Base-by-base conservation (phyloP, 2,888 invertebrate genomes). In the Petrophora chlorosata region DNA sequence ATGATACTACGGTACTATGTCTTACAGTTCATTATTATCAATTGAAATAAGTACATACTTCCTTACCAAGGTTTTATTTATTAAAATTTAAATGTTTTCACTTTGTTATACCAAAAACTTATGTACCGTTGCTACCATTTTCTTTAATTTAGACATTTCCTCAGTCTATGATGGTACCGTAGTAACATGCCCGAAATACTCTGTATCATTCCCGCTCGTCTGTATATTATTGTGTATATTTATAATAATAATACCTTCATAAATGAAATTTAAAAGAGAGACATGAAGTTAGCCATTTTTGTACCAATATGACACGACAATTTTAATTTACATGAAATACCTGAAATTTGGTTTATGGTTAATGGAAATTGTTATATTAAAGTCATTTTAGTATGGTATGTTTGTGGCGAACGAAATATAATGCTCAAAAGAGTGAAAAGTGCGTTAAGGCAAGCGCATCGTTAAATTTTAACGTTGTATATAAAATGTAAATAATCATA, bases 401-500 rank as follows among this genome's bases (percentile, higher is more conserved):
- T 22, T 42, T 29, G 46, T 47, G 42, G 53, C 47, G 39, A 44
- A 64, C 64, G 56, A 66, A 66, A 66, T n/a, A 54, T 66, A 65
- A 81, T 86, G 88, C 87, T 88, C 88, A 87, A 87, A 72, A 10
- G 79, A 79, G 79, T 76, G 64, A 62, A 59, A 66, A 64, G 63
- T 72, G 77, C 74, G 71, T 67, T 56, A 66, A 70, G 67, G 69
- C 63, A 70, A 59, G 77, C 75, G 80, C 73, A 66, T 65, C 77
- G 76, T 73, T 77, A 76, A 77, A 78, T 76, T 60, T 65, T 68
- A 80, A 83, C 63, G 63, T 82, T 89, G 88, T 89, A 89, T 79
- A 88, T 88, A 89, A 85, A 82, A 82, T 89, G 88, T 89, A 89
- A 83, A 85, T 85, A 84, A 54, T 29, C 73, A 78, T 77, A 82